phyloP scores from a whole-genome alignment of 2,113 vertebrate genomes.

The Meles meles region DNA sequence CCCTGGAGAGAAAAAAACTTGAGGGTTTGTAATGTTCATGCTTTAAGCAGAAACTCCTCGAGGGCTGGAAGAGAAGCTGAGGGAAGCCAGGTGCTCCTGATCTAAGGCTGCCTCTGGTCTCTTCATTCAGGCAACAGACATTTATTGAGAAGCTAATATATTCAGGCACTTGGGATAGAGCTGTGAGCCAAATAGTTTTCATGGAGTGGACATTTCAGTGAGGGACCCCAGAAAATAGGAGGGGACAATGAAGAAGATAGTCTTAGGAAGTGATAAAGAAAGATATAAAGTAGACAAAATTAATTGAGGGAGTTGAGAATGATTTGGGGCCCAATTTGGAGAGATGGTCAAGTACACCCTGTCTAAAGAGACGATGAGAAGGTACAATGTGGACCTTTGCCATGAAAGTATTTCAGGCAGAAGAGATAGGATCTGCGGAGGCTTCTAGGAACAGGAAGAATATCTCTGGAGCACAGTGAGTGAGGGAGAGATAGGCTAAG shows the following conservation, averaged over 20 bases:
- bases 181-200: neutral
- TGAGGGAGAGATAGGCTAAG: neutral
- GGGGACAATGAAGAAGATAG: neutral
- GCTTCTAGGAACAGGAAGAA: neutral
- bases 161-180: neutral
- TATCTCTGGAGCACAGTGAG: neutral
- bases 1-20: neutral
- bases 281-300: neutral
- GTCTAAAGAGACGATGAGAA: neutral
- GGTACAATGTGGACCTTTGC: neutral
- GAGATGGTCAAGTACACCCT: neutral
- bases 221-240: neutral
- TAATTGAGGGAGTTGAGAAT: neutral
- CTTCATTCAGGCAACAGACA: neutral
- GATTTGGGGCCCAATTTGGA: neutral
- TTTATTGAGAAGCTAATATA: neutral
- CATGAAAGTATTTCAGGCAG: neutral
- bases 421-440: neutral
- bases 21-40: neutral
- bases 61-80: neutral
- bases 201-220: neutral
- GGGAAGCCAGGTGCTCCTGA: neutral
- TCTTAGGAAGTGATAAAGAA: neutral
- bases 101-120: neutral
- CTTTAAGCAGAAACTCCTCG: neutral